phyloP scores from a whole-genome alignment of 1,140 invertebrate genomes.

The Tetramorium alpestre region DNA sequence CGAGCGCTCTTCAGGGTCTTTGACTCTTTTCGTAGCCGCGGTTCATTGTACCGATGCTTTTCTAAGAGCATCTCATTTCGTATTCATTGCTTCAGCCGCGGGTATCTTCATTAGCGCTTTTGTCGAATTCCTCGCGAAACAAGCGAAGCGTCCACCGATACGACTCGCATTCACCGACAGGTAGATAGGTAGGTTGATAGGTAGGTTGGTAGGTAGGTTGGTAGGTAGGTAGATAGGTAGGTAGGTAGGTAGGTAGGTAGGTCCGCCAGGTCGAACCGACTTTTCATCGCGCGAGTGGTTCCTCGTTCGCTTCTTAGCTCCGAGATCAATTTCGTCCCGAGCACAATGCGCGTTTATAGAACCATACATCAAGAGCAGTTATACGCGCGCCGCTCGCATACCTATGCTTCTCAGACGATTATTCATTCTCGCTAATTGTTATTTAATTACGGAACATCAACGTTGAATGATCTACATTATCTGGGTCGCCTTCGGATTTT shows the following conservation, averaged over 20 bases:
- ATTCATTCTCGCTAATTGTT: slow-evolving; percentile 61
- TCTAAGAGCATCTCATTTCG: slow-evolving; percentile 62
- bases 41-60: slow-evolving; percentile 54
- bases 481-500: not conserved
- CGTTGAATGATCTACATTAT: slow-evolving; percentile 44
- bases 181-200: slow-evolving; percentile 1
- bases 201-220: not conserved
- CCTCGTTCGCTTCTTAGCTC: slow-evolving; percentile 26
- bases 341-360: slow-evolving; percentile 48
- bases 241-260: slow-evolving; percentile 12
- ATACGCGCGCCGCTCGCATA: slow-evolving; percentile 25
- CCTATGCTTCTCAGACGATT: slow-evolving; percentile 23
- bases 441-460: slow-evolving; percentile 56
- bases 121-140: slow-evolving; percentile 60
- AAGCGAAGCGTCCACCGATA: slow-evolving; percentile 34
- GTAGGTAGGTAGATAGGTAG: slow-evolving; percentile 16
- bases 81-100: slow-evolving; percentile 56
- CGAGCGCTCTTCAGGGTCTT: slow-evolving; percentile 45
- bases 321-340: slow-evolving; percentile 44
- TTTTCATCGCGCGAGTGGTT: slow-evolving; percentile 37
- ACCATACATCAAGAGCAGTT: slow-evolving; percentile 59
- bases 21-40: slow-evolving; percentile 61
- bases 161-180: slow-evolving; percentile 31
- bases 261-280: slow-evolving; percentile 8
- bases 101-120: slow-evolving; percentile 62